Percentiles rank a stretch among this genome's conserved stretches.
phyloP scores from a whole-genome alignment of 64 coral and sea anemone genomes.

The Montipora capricornis region DNA sequence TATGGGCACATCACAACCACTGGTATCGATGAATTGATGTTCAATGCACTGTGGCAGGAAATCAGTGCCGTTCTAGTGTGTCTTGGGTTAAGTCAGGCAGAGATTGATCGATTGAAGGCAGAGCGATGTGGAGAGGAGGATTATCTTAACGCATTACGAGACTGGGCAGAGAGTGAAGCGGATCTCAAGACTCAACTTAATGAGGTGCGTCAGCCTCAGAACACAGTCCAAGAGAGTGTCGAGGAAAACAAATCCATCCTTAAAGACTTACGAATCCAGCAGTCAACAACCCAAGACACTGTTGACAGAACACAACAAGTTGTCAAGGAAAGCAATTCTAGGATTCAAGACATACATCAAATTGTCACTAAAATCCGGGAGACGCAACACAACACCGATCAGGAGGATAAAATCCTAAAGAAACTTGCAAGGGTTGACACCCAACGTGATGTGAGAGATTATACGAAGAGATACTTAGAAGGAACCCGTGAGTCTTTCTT shows the following conservation, averaged over 20 bases:
- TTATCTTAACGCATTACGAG: not conserved
- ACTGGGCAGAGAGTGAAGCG: not conserved
- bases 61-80: not conserved
- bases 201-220: not conserved
- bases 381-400: not conserved
- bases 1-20: not conserved
- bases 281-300: not conserved
- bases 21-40: not conserved
- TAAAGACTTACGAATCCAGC: too few species aligned
- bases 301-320: too few species aligned
- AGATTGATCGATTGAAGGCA: too few species aligned
- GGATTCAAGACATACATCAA: too few species aligned
- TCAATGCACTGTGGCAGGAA: not conserved
- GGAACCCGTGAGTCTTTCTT: not conserved
- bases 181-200: not conserved
- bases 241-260: too few species aligned
- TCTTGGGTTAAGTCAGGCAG: not conserved
- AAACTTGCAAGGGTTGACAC: not conserved
- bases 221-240: not conserved
- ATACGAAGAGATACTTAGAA: not conserved
- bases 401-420: not conserved
- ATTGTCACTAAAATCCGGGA: too few species aligned
- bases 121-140: conserved; percentile 14
- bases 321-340: too few species aligned
- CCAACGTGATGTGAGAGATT: not conserved